Base-by-base conservation (phyloP, 2,113 vertebrate genomes). In the Toxotes chatareus region DNA sequence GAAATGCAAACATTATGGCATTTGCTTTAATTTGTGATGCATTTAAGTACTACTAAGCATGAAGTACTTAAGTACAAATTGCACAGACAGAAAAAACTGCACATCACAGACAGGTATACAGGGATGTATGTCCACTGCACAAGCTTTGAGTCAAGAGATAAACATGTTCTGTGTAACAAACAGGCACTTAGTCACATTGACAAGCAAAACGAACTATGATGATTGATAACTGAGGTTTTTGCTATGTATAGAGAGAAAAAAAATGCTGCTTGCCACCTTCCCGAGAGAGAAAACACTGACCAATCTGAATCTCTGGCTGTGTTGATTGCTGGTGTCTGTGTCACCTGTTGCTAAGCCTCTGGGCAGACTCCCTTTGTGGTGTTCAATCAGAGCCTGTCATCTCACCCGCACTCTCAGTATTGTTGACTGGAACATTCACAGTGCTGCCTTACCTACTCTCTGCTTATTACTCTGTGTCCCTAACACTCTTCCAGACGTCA, bases 301-400 rank as follows among this genome's bases (percentile, higher is more conserved):
- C 92, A 92, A 88, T 93, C 87, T 79, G 86, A 88, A 32, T 74
- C 51, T 0, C 34, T 73, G 72, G 59, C 76, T 84, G 31, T 72
- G 74, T 66, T 85, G 90, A 85, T 88, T 72, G 86, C 79, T 88
- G 70, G 49, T 73, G 63, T 74, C 40, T 86, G 69, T 93, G 91
- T 95, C 91, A 94, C 92, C 88, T 94, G 93, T 94, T 91, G 89
- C 93, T 90, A 88, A 88, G 92, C 89, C 51, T 91, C 80, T 87
- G 63, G 90, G 88, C 86, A 93, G 89, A 92, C 72, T 90, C 62
- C 79, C 44, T 63, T 72, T 74, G 49, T 80, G 51, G 40, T 57
- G 55, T 79, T 88, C 62, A 78, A 7, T 86, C 72, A 73, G 61
- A 82, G 73, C 44, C 80, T 72, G 38, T 77, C 73, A 69, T 82